Percentiles rank a stretch among this genome's conserved stretches.
phyloP scores from a whole-genome alignment of 2,888 invertebrate species.

The Spisula subtruncata region DNA sequence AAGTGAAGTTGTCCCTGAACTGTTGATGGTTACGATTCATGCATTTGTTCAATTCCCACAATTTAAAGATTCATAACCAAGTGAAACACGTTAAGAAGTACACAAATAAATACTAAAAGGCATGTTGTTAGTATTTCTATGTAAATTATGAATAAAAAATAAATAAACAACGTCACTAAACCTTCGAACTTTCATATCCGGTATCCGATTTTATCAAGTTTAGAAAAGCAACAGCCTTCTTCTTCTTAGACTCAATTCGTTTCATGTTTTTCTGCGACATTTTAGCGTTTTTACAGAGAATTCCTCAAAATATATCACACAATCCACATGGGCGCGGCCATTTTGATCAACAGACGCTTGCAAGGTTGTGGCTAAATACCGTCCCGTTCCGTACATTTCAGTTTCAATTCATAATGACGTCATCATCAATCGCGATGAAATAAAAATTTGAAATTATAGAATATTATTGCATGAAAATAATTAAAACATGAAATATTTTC shows the following conservation, averaged over 20 bases:
- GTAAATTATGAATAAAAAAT: background rate
- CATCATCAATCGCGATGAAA: no score
- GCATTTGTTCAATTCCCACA: background rate
- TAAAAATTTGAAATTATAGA: no score
- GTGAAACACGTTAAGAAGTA: background rate
- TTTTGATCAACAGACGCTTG: conserved; percentile 30
- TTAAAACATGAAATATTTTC: no score
- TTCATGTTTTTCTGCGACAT: conserved; percentile 53
- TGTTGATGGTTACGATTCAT: background rate
- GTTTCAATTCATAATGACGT: no score
- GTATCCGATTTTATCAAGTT: conserved; percentile 61
- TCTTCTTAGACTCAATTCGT: conserved; percentile 77
- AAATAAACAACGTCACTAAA: background rate
- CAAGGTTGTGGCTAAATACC: background rate
- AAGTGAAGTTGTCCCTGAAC: no score
- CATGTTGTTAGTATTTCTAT: background rate
- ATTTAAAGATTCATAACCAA: background rate
- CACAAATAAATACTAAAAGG: background rate
- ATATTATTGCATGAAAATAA: no score
- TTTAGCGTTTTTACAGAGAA: background rate
- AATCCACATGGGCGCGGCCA: conserved; percentile 43
- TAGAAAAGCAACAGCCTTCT: conserved; percentile 79
- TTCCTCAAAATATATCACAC: background rate
- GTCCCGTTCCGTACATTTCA: background rate
- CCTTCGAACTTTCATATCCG: conserved; percentile 31